phyloP scores from a whole-genome alignment of 2,113 vertebrate species.

The Rhinopomastus cyanomelas region DNA sequence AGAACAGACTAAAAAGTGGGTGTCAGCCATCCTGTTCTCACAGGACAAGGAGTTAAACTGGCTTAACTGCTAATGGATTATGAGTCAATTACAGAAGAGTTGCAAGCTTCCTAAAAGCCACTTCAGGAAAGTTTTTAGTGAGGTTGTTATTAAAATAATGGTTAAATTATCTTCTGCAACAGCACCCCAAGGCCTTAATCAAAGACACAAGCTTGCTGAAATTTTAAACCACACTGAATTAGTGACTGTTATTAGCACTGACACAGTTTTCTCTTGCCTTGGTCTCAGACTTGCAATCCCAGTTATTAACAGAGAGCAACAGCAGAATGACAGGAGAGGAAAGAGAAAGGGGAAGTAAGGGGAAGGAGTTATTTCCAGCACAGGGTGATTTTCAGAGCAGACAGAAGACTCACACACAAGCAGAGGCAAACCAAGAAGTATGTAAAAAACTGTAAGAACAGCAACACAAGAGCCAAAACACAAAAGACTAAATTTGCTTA shows the following conservation, averaged over 20 bases:
- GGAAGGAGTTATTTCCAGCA: not conserved
- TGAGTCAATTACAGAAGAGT: not conserved
- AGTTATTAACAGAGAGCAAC: not conserved
- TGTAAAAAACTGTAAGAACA: not conserved
- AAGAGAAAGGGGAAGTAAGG: not conserved
- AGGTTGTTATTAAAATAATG: not conserved
- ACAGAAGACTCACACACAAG: not conserved
- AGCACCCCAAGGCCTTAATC: not conserved
- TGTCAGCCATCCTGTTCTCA: conserved; percentile 1
- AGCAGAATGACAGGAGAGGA: not conserved
- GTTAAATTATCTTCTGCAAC: not conserved
- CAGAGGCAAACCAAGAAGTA: not conserved
- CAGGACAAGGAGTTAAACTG: conserved; percentile 2
- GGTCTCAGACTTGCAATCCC: not conserved
- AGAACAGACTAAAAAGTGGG: not conserved
- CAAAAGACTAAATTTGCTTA: not conserved
- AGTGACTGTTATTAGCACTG: not conserved
- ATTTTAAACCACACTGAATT: not conserved
- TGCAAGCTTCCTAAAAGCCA: conserved; percentile 16
- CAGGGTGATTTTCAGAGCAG: not conserved
- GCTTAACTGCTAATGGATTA: too few relatives aligned
- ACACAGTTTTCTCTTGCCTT: conserved; percentile 6
- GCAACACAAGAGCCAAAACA: not conserved
- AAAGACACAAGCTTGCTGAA: not conserved
- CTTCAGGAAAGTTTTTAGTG: not conserved